Percentiles rank a stretch among this genome's conserved stretches.
Evolutionary conservation across 2,888 invertebrate genomes (phyloP).

Genomic region (Cetonia aurata): DNA sequence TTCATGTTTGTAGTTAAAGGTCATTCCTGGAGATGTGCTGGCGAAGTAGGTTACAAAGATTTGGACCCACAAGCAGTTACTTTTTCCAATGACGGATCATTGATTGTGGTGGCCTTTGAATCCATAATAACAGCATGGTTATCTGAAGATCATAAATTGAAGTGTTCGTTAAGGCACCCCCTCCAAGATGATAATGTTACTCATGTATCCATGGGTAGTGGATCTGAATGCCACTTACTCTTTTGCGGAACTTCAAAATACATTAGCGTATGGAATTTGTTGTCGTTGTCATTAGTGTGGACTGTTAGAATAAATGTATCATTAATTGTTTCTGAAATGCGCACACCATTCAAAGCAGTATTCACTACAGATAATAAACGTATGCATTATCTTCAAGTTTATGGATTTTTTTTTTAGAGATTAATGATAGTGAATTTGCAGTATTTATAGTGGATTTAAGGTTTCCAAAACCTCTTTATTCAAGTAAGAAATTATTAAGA

Average conservation of each 20-base stretch:
- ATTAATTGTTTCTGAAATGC: conserved; percentile 72
- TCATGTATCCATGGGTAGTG: conserved; percentile 72
- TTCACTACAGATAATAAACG: conserved; percentile 75
- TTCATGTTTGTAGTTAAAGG: conserved; percentile 66
- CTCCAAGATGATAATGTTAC: conserved; percentile 60
- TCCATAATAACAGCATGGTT: conserved; percentile 78
- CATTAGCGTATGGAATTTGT: conserved; percentile 79
- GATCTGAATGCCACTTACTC: conserved; percentile 71
- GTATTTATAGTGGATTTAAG: conserved; percentile 76
- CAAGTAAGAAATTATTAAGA: conserved; percentile 66
- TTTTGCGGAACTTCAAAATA: conserved; percentile 71
- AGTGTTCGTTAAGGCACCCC: conserved; percentile 70
- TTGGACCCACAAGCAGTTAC: conserved; percentile 71
- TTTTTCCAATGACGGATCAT: conserved; percentile 83
- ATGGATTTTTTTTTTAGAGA: background rate
- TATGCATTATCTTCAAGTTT: conserved; percentile 63
- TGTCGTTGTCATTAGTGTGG: conserved; percentile 79
- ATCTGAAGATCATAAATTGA: conserved; percentile 71
- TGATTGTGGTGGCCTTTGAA: conserved; percentile 78
- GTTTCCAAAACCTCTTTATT: conserved; percentile 70
- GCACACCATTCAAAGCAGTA: conserved; percentile 77
- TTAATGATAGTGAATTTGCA: conserved; percentile 59
- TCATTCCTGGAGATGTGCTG: conserved; percentile 76
- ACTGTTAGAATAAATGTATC: conserved; percentile 69
- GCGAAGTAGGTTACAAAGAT: conserved; percentile 74